Conservation (phyloP, 2,888 invertebrate species). For the Dermolepida albohirtum region DNA sequence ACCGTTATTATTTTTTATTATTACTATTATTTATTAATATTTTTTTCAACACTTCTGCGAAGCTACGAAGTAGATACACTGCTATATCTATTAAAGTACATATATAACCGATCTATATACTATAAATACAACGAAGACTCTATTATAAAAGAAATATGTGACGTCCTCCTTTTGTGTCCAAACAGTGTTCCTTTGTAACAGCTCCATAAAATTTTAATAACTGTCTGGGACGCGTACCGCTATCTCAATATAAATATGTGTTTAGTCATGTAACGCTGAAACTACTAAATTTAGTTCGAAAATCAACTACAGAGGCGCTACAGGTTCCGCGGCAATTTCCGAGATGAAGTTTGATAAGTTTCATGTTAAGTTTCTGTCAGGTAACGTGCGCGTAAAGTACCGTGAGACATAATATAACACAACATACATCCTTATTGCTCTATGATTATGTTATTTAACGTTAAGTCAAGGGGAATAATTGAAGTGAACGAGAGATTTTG, state of each 20-base stretch:
- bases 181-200: background rate
- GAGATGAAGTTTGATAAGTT: conserved; percentile 29
- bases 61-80: no score
- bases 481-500: conserved; percentile 9
- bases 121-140: no score
- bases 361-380: conserved; percentile 25
- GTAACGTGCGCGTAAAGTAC: conserved; percentile 6
- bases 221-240: background rate
- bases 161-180: background rate
- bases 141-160: background rate
- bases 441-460: conserved; percentile 18
- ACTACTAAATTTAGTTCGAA: background rate
- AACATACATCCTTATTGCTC: background rate
- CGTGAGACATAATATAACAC: background rate
- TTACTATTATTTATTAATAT: no score
- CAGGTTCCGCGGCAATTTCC: background rate
- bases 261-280: background rate
- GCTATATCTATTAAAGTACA: no score
- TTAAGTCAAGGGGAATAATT: conserved; percentile 5
- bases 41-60: no score
- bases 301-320: background rate
- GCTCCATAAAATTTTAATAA: conserved; percentile 2
- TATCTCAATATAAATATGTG: conserved; percentile 11
- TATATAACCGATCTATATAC: no score
- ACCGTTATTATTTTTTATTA: no score